Evolutionary conservation across 2,797 vertebrate species (phyloP).

Genomic region (Hydrophis major): DNA sequence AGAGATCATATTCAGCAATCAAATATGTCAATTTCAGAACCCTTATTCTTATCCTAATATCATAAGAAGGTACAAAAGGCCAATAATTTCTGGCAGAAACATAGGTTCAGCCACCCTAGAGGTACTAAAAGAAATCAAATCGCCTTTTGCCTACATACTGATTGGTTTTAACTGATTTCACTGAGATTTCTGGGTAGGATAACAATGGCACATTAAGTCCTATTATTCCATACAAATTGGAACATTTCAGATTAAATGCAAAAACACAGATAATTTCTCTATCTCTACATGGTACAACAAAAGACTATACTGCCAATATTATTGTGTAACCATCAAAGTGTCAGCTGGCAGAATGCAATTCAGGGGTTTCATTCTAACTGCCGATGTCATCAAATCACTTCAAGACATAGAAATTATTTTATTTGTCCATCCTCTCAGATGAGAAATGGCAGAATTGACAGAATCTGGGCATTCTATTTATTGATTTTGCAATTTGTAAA

Average conservation of each 20-base stretch:
- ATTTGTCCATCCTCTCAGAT: neutral
- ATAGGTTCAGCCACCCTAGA: neutral
- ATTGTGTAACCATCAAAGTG: neutral
- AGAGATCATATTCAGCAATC: neutral
- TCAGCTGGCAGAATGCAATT: slow-evolving; percentile 14
- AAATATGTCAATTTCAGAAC: neutral
- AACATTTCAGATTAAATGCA: slow-evolving; percentile 28
- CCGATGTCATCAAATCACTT: slow-evolving; percentile 14
- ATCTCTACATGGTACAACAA: neutral
- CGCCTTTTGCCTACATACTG: neutral
- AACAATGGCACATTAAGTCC: slow-evolving; percentile 17
- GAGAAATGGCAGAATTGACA: neutral
- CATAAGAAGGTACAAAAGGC: neutral
- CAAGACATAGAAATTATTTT: slow-evolving; percentile 13
- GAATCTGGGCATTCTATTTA: neutral
- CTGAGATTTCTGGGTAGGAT: slow-evolving; percentile 8
- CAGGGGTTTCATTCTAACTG: slow-evolving; percentile 10
- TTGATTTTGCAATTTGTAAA: neutral
- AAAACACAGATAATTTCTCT: slow-evolving; percentile 27
- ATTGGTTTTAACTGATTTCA: slow-evolving; percentile 27
- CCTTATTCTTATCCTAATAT: neutral
- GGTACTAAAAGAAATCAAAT: neutral
- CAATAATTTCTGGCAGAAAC: slow-evolving; percentile 9
- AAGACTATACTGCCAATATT: neutral
- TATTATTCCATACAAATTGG: slow-evolving; percentile 11